Percentiles rank a stretch among this genome's conserved stretches.
Conservation (phyloP, 2,888 invertebrate genomes). For the Drosophila differens region DNA sequence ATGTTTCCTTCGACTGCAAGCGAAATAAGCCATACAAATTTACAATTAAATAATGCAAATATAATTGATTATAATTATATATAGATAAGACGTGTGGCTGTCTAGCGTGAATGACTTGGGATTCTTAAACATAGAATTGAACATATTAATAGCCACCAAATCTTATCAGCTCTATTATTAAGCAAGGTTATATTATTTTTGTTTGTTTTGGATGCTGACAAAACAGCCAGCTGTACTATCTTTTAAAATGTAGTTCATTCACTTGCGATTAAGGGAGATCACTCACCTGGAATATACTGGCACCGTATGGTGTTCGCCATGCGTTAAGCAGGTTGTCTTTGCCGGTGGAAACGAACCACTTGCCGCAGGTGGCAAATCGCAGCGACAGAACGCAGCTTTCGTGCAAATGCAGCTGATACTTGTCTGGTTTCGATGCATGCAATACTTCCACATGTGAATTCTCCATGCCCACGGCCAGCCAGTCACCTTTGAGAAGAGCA, state of each 20-base stretch:
- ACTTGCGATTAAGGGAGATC: neutral
- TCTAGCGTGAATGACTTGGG: neutral
- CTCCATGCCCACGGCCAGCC: conserved; percentile 99
- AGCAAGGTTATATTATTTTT: neutral
- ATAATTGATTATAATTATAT: conserved; percentile 3
- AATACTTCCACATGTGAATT: conserved; percentile 98
- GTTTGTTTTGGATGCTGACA: neutral
- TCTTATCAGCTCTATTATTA: neutral
- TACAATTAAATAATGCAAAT: conserved; percentile 12
- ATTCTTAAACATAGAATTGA: neutral
- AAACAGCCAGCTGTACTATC: neutral
- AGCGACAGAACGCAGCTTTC: conserved; percentile 98
- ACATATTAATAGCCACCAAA: neutral
- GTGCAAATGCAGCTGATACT: conserved; percentile 97
- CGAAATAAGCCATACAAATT: conserved; percentile 21
- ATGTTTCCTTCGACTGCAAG: conserved; percentile 95
- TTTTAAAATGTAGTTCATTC: neutral
- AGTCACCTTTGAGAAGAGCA: conserved; percentile 88
- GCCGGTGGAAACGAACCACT: conserved; percentile 99
- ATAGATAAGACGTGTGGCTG: neutral
- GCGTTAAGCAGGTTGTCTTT: conserved; percentile 99
- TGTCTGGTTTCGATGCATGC: conserved; percentile 95
- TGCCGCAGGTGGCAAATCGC: conserved; percentile 97
- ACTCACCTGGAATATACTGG: conserved; percentile 97
- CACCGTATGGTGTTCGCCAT: conserved; percentile 99